Percentiles rank a stretch among this genome's conserved stretches.
Evolutionary conservation across 2,113 vertebrate species (phyloP).

Genomic region (Panurus biarmicus): DNA sequence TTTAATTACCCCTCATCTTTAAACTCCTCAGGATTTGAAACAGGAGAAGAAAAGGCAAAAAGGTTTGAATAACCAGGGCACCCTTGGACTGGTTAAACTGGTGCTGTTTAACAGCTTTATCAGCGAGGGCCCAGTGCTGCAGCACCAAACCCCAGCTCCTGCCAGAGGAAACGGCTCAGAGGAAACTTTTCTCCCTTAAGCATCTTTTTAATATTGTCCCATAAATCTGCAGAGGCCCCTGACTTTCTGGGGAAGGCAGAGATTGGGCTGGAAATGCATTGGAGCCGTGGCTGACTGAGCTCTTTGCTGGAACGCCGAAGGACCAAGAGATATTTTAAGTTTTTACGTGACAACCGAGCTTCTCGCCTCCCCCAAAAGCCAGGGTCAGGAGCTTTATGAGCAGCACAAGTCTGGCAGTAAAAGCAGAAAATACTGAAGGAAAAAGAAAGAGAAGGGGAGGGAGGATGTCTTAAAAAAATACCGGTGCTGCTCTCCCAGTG

Average conservation of each 20-base stretch:
- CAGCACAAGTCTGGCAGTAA: slow-evolving; percentile 6
- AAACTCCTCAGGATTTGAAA: neutral
- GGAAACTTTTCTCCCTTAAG: neutral
- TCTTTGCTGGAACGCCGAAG: neutral
- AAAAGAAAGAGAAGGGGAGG: neutral
- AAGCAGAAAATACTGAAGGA: neutral
- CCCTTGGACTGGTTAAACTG: neutral
- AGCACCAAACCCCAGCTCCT: neutral
- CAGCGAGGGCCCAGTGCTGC: neutral
- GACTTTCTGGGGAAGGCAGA: neutral
- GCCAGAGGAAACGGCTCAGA: neutral
- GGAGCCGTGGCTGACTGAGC: neutral
- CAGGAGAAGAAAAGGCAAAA: neutral
- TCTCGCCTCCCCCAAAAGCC: neutral
- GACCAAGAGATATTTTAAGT: slow-evolving; percentile 41
- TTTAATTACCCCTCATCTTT: neutral
- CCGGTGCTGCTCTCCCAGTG: neutral
- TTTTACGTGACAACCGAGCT: neutral
- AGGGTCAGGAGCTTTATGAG: slow-evolving; percentile 43
- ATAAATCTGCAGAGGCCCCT: neutral
- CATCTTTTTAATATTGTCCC: neutral
- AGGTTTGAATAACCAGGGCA: neutral
- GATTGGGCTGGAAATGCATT: neutral
- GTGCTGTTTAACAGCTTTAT: neutral
- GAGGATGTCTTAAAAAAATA: neutral